These are phyloP conservation scores for Calephelis nemesis DNA, from an alignment of 1,140 invertebrate genomes.

Conservation along the genomic window DNA sequence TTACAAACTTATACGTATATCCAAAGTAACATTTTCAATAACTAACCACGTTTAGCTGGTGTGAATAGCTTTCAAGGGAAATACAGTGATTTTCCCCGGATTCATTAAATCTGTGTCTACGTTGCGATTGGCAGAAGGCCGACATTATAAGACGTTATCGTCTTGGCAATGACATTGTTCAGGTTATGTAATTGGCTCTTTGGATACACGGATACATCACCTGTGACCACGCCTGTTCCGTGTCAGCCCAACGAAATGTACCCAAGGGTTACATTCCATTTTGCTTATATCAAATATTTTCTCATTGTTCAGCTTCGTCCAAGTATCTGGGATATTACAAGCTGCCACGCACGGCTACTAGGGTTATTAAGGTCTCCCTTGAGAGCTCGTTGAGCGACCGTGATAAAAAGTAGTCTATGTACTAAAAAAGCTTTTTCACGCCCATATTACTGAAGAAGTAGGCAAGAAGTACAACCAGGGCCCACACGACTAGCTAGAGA, in stretches of 20 bases:
- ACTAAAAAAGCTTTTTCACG: too few relatives aligned
- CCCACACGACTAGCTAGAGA: too few relatives aligned
- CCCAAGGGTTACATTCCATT: slow-evolving; percentile 1
- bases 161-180: neutral
- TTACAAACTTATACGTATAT: too few relatives aligned
- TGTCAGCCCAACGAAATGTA: slow-evolving; percentile 12
- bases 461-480: too few relatives aligned
- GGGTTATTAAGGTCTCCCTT: too few relatives aligned
- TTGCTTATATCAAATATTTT: slow-evolving; percentile 10
- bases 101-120: neutral
- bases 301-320: neutral
- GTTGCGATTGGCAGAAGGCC: neutral
- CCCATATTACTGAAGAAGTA: too few relatives aligned
- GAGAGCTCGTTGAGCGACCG: too few relatives aligned
- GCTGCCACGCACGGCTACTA: too few relatives aligned
- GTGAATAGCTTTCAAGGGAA: too few relatives aligned
- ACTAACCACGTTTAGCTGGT: too few relatives aligned
- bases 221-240: slow-evolving; percentile 21
- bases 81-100: neutral
- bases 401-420: neutral
- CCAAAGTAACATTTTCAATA: too few relatives aligned
- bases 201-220: slow-evolving; percentile 17
- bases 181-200: slow-evolving; percentile 12
- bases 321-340: neutral
- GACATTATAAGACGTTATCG: slow-evolving; percentile 8